Evolutionary conservation across 1,140 invertebrate genomes (phyloP).

Genomic region (Aphis craccivora): DNA sequence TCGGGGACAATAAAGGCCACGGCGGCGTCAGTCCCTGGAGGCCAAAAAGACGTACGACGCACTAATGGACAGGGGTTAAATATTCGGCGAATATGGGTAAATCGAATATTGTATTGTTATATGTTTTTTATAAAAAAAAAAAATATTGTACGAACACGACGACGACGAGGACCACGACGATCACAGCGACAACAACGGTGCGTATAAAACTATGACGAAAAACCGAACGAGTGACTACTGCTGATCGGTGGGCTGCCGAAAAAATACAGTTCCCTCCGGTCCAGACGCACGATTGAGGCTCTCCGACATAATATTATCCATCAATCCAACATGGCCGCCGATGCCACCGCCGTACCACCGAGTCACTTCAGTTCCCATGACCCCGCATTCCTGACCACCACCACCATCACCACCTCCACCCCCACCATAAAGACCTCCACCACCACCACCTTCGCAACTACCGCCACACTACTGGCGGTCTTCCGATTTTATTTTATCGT

Average conservation of each 20-base stretch:
- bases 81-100: constrained; percentile 1
- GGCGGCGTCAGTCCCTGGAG: constrained; percentile 20
- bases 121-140: constrained; percentile 30
- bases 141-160: neutral
- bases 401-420: neutral
- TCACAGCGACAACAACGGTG: neutral
- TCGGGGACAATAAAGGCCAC: constrained; percentile 52
- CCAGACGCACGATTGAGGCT: constrained; percentile 56
- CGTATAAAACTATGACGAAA: neutral
- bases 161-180: neutral
- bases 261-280: constrained; percentile 57
- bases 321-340: constrained; percentile 57
- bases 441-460: neutral
- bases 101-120: neutral
- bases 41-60: neutral
- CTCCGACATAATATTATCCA: constrained; percentile 56
- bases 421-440: neutral
- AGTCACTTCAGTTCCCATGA: constrained; percentile 57
- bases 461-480: constrained; percentile 33
- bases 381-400: constrained; percentile 56
- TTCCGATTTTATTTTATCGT: constrained; percentile 41
- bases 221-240: constrained; percentile 41
- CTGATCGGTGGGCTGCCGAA: constrained; percentile 53
- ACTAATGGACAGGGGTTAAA: constrained; percentile 33
- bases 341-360: constrained; percentile 37